Evolutionary conservation across 2,113 vertebrate species (phyloP).

Genomic region (Arvicanthis niloticus): DNA sequence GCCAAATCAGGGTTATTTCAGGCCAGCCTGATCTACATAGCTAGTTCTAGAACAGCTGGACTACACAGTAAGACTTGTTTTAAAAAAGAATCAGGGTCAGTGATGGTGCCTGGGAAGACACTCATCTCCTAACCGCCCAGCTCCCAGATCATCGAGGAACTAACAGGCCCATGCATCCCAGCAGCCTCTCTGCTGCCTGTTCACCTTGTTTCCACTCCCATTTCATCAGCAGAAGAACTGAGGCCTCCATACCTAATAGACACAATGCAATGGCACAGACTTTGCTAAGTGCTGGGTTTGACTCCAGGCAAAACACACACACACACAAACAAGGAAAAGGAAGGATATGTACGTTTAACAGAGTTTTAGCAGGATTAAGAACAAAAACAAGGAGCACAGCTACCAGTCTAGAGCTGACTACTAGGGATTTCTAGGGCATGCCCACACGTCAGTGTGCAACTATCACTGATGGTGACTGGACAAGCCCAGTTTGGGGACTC

Average conservation of each 20-base stretch:
- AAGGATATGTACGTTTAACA: not conserved
- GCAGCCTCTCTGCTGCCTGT: not conserved
- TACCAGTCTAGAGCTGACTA: not conserved
- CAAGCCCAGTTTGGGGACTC: not conserved
- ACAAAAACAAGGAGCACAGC: not conserved
- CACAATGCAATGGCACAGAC: not conserved
- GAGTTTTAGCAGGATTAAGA: not conserved
- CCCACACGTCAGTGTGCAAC: not conserved
- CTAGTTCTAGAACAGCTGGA: not conserved
- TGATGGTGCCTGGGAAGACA: not conserved
- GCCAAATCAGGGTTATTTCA: not conserved
- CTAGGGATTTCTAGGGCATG: not conserved
- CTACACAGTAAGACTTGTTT: not conserved
- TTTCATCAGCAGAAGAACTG: not conserved
- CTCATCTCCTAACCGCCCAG: not conserved
- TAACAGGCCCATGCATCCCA: not conserved
- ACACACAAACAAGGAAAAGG: not conserved
- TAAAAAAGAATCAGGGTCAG: not conserved
- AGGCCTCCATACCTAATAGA: not conserved
- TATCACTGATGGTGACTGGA: not conserved
- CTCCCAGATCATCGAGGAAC: not conserved
- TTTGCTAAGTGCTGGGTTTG: not conserved
- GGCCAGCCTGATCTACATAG: not conserved
- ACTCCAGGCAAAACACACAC: not conserved
- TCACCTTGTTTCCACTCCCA: not conserved